Evolutionary conservation across 2,888 invertebrate species (phyloP), one percentile per base, ranked within the genome.

Genomic region (Drosophila anomalata): DNA sequence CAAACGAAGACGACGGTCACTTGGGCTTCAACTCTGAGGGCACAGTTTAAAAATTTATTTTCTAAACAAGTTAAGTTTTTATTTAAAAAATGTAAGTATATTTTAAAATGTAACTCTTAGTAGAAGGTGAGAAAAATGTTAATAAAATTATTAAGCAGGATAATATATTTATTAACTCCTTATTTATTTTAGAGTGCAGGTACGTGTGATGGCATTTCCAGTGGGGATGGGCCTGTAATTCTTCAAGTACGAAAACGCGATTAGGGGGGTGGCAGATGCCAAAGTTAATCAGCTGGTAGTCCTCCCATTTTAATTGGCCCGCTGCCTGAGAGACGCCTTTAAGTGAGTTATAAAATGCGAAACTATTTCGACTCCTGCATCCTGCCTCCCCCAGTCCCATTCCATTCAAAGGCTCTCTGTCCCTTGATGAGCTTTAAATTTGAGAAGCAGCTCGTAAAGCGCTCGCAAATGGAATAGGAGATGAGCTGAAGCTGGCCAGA

Each of bases 301-400:
- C 86, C 76, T 86, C 79, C 79, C 79, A 68, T 81, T 81, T 87
- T 81, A 81, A 81, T 81, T 81, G 88, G 81, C 81, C 82, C 61
- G 58, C 77, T 78, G 74, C 74, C 66, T 33, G 48, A 22, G 70
- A 57, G 51, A 59, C 71, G 65, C 63, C 67, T 66, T 74, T 65
- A 73, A 71, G 66, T 73, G 66, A 74, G 69, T 74, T 71, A 71
- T 68, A 68, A 67, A 68, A 71, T 68, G 60, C 60, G 47, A 59
- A 68, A 68, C 68, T 68, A 68, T 68, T 68, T 53, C 60, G 60
- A 60, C 51, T 47, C 29, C 36, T 36, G 36, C 39, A 2, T 31
- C 60, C 44, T 24, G 17, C 22, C n/a, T 7, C 24, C 48, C 3
- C 31, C 66, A n/a, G 12, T 20, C 24, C 41, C 24, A 5, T 22